Conservation (phyloP, 2,888 invertebrate genomes). For the Meghimatium bilineatum region DNA sequence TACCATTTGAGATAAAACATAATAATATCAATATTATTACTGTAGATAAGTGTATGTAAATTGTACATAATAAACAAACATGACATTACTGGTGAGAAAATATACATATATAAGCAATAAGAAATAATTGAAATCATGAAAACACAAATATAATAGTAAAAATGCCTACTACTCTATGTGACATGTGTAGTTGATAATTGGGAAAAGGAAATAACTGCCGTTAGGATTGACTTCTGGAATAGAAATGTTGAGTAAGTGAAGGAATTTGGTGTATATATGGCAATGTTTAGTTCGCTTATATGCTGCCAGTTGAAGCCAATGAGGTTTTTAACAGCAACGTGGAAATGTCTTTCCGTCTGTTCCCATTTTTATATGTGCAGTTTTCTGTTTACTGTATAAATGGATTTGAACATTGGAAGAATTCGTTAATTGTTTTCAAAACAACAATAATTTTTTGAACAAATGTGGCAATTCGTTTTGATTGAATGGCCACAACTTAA, state of each 20-base stretch:
- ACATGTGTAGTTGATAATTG: background rate
- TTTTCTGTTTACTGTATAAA: no score
- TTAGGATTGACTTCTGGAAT: background rate
- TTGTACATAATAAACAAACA: background rate
- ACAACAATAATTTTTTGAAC: no score
- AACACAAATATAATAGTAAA: background rate
- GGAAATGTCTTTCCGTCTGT: background rate
- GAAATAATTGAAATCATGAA: background rate
- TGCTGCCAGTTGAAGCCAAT: background rate
- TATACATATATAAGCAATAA: background rate
- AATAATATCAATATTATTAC: background rate
- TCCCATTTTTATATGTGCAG: background rate
- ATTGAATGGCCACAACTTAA: no score
- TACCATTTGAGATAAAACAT: background rate
- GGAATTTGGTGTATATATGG: background rate
- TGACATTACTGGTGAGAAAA: background rate
- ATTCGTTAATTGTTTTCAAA: no score
- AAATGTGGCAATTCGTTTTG: no score
- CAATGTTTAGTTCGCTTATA: background rate
- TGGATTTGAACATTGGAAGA: no score
- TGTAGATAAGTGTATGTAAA: background rate
- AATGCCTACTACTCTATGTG: background rate
- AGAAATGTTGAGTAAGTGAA: background rate
- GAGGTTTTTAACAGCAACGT: background rate
- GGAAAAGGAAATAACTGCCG: background rate